Evolutionary conservation across 2,888 invertebrate genomes (phyloP).

Genomic region (Achlya flavicornis): DNA sequence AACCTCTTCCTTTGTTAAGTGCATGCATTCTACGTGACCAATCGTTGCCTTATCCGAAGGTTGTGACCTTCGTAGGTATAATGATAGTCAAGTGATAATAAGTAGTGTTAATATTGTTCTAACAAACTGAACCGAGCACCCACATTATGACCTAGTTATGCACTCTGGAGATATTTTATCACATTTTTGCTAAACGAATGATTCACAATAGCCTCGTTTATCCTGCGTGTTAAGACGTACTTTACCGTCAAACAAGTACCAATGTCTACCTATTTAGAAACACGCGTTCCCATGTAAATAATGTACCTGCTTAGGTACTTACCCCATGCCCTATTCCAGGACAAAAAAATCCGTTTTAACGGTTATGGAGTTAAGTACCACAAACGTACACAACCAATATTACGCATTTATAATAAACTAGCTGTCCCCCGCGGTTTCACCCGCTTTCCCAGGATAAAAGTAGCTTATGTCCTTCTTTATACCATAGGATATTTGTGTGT

Average conservation of each 20-base stretch:
- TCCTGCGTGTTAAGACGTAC: constrained; percentile 44
- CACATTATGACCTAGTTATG: constrained; percentile 55
- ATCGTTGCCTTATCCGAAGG: constrained; percentile 20
- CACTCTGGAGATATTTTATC: constrained; percentile 53
- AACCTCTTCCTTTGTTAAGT: background rate
- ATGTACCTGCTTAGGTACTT: too few species aligned
- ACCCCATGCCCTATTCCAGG: too few species aligned
- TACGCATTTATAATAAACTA: too few species aligned
- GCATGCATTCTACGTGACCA: too few species aligned
- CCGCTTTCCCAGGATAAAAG: too few species aligned
- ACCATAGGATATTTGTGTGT: too few species aligned
- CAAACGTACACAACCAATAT: too few species aligned
- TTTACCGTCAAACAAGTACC: constrained; percentile 8
- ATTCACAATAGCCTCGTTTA: constrained; percentile 53
- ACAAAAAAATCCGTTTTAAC: too few species aligned
- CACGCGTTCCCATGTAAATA: too few species aligned
- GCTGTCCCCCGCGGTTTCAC: too few species aligned
- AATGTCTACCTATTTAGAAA: background rate
- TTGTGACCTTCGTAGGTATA: constrained; percentile 36
- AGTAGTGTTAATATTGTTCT: constrained; percentile 21
- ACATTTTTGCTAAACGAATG: constrained; percentile 53
- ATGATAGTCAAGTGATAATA: constrained; percentile 29
- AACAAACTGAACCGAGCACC: constrained; percentile 37
- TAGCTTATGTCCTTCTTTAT: too few species aligned
- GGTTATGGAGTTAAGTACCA: too few species aligned